These are phyloP conservation scores for Lagopus leucura DNA, from an alignment of 2,113 vertebrate species.

Conservation along the genomic window DNA sequence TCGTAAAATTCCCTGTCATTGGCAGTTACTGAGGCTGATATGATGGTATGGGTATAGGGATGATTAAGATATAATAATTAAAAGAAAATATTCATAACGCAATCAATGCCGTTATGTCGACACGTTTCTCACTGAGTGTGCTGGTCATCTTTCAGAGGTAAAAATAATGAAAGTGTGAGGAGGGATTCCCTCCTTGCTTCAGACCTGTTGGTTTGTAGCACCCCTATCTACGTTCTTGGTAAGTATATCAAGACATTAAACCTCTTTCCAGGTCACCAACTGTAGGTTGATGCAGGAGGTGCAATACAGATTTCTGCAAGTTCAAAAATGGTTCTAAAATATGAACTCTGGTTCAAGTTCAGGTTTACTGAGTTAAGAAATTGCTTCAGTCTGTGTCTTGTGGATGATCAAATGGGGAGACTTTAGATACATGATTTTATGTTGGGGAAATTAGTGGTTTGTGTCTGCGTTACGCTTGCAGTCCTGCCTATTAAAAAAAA, in stretches of 20 bases:
- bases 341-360: background rate
- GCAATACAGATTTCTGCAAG: background rate
- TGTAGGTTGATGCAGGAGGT: background rate
- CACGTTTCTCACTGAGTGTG: background rate
- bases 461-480: background rate
- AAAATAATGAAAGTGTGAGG: background rate
- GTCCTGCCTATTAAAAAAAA: background rate
- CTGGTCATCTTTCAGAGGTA: background rate
- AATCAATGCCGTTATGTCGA: background rate
- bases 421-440: background rate
- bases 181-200: background rate
- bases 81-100: background rate
- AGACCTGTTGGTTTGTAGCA: background rate
- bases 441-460: background rate
- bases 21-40: background rate
- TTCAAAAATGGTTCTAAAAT: background rate
- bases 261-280: background rate
- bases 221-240: background rate
- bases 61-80: background rate
- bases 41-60: background rate
- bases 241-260: background rate
- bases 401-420: background rate
- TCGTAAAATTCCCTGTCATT: background rate
- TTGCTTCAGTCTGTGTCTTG: background rate
- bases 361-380: background rate